Evolutionary conservation across 2,888 invertebrate genomes (phyloP), one percentile per base, ranked within the genome.

Genomic region (Cancer borealis): DNA sequence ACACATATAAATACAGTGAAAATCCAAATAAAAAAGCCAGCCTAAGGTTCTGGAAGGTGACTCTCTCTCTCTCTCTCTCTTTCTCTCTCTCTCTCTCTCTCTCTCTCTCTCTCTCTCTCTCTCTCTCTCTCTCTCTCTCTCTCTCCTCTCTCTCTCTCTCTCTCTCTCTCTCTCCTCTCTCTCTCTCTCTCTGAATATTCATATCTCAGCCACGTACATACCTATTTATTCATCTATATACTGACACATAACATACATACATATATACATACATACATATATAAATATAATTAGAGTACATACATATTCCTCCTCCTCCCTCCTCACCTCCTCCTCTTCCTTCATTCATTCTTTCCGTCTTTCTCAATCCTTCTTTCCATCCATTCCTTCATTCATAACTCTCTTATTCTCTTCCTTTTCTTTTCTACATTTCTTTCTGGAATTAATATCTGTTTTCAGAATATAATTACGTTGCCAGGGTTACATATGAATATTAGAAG

Each of bases 41-140:
- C 54, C 3, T 3, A 49, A 54, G 54, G 54, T 54, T 54, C 12
- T 17, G 54, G 1, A 54, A 54, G 1, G 54, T 54, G 17, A 54
- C 54, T 21, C 66, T n/a, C n/a, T 66, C 66, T n/a, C n/a, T 66
- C n/a, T 66, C 66, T n/a, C n/a, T 66, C 66, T n/a, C 66, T 66
- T n/a, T 4, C 66, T n/a, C 66, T 66, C 66, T 66, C 66, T 66
- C n/a, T n/a, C 66, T 66, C 66, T 66, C 66, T 66, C 66, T 66
- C 66, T 66, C n/a, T 66, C 66, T n/a, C 66, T 66, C 6, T n/a
- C 6, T n/a, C 66, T n/a, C 66, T 66, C n/a, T n/a, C 66, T 6
- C 66, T n/a, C n/a, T 66, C 66, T 66, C 66, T 66, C 66, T 66
- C 14, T 66, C 66, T 66, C 66, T 66, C 66, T 17, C 4, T 66